A percentile compares a stretch with the other conserved stretches of the same genome.
phyloP scores from a whole-genome alignment of 53 echinoderm and acorn worm genomes.

The Echinometra lucunter region DNA sequence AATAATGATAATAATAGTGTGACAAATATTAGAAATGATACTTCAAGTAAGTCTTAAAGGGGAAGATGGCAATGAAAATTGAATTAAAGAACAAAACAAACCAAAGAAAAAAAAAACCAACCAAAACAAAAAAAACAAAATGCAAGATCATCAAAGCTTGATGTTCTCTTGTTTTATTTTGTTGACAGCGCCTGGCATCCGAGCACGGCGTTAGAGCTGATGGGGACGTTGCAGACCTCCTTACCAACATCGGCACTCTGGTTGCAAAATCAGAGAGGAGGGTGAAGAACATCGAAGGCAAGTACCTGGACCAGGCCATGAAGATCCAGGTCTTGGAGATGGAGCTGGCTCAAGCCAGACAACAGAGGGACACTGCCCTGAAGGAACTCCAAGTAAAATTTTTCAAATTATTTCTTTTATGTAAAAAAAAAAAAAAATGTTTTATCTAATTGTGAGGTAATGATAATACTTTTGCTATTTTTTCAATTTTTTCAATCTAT shows the following conservation, averaged over 20 bases:
- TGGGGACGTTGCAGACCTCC: background rate
- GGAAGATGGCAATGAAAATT: too few relatives aligned
- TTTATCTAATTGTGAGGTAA: background rate
- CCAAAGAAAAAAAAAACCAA: too few relatives aligned
- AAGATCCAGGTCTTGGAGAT: slow-evolving; percentile 20
- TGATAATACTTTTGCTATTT: too few relatives aligned
- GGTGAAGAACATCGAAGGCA: background rate
- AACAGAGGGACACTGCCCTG: background rate
- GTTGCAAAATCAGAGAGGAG: background rate
- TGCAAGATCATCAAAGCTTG: background rate
- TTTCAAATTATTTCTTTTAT: background rate
- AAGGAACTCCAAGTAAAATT: background rate
- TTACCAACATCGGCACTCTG: background rate
- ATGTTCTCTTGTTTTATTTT: background rate
- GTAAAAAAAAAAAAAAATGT: background rate
- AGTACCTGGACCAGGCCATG: background rate
- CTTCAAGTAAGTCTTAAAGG: too few relatives aligned
- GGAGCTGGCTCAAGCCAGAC: slow-evolving; percentile 47
- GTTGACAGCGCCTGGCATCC: background rate
- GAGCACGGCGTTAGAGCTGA: background rate
- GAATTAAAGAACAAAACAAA: too few relatives aligned
- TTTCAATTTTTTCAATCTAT: too few relatives aligned
- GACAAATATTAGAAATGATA: too few relatives aligned
- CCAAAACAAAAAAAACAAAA: too few relatives aligned
- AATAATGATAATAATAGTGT: too few relatives aligned